Conservation (phyloP, 2,113 vertebrate species). For the Tachysurus fulvidraco region DNA sequence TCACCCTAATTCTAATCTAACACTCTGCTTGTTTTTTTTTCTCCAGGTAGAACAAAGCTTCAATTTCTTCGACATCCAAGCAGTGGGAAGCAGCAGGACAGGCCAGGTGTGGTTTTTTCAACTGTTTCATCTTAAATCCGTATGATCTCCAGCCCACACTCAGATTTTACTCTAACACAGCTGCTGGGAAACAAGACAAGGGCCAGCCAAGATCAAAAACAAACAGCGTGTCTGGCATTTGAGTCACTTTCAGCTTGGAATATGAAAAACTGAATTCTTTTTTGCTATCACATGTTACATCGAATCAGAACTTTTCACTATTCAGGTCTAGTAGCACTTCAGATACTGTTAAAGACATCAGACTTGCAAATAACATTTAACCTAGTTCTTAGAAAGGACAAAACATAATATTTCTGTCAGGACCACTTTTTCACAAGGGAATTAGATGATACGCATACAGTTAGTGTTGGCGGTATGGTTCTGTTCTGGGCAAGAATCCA, state of each 20-base stretch:
- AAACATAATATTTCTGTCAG: neutral
- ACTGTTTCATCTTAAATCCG: neutral
- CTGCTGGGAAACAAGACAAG: neutral
- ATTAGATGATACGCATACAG: too few species aligned
- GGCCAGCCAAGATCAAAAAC: neutral
- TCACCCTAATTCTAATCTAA: neutral
- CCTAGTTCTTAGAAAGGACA: neutral
- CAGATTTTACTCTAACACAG: neutral
- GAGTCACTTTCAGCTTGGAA: neutral
- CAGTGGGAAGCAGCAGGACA: slow-evolving; percentile 76
- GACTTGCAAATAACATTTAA: neutral
- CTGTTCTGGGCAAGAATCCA: too few species aligned
- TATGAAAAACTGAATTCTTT: neutral
- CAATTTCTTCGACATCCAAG: slow-evolving; percentile 86
- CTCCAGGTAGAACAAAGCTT: slow-evolving; percentile 83
- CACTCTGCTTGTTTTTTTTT: neutral
- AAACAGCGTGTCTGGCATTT: neutral
- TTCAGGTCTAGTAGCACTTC: neutral
- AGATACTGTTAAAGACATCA: neutral
- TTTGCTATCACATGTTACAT: neutral
- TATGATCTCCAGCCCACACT: slow-evolving; percentile 1
- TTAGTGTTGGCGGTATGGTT: too few species aligned
- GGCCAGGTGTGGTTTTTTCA: slow-evolving; percentile 64
- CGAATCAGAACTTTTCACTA: too few species aligned
- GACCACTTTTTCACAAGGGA: too few species aligned